Evolutionary conservation across 2,888 invertebrate species (phyloP), one percentile per base, ranked within the genome.

Genomic region (Girardia tigrina): DNA sequence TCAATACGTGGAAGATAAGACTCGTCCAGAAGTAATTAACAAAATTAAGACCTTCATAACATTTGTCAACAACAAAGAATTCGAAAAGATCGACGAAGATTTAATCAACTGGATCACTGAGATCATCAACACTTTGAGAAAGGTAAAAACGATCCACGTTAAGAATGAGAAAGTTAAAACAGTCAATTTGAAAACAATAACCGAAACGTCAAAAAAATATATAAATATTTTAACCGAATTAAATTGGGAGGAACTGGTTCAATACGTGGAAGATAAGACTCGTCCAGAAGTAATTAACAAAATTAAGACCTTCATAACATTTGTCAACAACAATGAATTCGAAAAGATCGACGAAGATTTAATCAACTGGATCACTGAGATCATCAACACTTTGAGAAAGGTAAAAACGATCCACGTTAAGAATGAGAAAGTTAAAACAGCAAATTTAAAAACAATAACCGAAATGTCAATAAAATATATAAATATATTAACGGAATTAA

Each of bases 11-110:
- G 56, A 56, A 20, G 56, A 56, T 20, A 56, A 4, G 4, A 56
- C n/a, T 16, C n/a, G 56, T 6, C 56, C 56, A 56, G 56, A 56
- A 56, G 4, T 56, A 12, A 16, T n/a, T 12, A 56, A 56, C 4
- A 56, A 56, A 56, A 56, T 56, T 12, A 56, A 56, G 23, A 56
- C 56, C 56, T 56, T 56, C n/a, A 56, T 56, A 6, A 56, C 56
- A 8, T 56, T 12, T 23, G 56, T 56, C 4, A n/a, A 56, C n/a
- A 56, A 56, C n/a, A 56, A 56, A 16, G 20, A 56, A 56, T 56
- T 20, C 23, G 56, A 56, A 56, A 56, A 56, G n/a, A 56, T 56
- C 4, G 56, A 56, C n/a, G 4, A 6, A 16, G 56, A 56, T 8
- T n/a, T 56, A 16, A 56, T 56, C 4, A 56, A 56, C n/a, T 56